These are phyloP conservation scores for Catajapyx aquilonaris DNA, from an alignment of 1,140 invertebrate species.

Conservation along the genomic window DNA sequence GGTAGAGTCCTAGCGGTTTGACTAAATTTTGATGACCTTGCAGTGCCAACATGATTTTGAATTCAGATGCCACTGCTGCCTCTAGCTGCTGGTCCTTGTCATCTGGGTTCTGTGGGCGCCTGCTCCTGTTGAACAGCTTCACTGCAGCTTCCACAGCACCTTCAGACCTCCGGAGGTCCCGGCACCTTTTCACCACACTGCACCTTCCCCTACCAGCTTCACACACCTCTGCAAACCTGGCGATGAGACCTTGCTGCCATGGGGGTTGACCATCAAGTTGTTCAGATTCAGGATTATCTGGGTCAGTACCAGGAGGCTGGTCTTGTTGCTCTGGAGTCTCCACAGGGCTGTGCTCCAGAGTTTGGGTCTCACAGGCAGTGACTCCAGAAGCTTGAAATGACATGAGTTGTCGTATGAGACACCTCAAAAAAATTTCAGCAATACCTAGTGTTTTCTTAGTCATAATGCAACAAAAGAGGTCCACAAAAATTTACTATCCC, in stretches of 20 bases:
- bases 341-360: not conserved
- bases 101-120: slow-evolving; percentile 28
- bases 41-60: slow-evolving; percentile 39
- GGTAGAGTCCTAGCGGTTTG: slow-evolving; percentile 46
- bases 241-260: slow-evolving; percentile 19
- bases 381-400: not conserved
- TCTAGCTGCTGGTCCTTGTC: too few species aligned
- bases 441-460: slow-evolving; percentile 1
- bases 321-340: not conserved
- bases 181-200: slow-evolving; percentile 21
- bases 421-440: not conserved
- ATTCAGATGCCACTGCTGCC: too few species aligned
- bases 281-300: too few species aligned
- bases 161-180: slow-evolving; percentile 32
- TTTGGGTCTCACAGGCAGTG: not conserved
- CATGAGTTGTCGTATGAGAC: not conserved
- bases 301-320: too few species aligned
- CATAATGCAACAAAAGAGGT: too few species aligned
- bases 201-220: slow-evolving; percentile 19
- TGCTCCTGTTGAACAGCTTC: slow-evolving; percentile 44
- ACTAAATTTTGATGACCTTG: slow-evolving; percentile 46
- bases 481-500: too few species aligned
- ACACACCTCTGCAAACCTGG: slow-evolving; percentile 13
- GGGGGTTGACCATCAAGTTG: too few species aligned
- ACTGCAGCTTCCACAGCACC: slow-evolving; percentile 50